Conservation (phyloP, 2,113 vertebrate species). For the Uria aalge region DNA sequence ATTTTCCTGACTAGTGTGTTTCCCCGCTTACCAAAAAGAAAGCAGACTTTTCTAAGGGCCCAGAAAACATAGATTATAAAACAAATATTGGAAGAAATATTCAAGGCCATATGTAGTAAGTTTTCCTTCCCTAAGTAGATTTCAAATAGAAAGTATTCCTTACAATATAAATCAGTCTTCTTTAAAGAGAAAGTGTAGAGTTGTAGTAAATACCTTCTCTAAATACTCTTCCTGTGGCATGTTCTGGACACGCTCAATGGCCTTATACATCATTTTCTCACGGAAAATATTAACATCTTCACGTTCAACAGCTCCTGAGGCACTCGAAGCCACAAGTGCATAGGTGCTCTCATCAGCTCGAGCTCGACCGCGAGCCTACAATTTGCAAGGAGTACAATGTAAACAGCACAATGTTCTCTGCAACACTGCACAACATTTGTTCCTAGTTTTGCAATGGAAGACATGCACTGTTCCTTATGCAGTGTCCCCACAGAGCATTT, state of each 20-base stretch:
- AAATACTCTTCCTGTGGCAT: conserved; percentile 77
- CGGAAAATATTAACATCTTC: conserved; percentile 88
- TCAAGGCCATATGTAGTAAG: neutral
- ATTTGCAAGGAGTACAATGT: neutral
- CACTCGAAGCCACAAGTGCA: conserved; percentile 79
- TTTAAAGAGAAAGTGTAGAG: neutral
- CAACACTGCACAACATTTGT: neutral
- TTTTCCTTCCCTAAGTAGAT: neutral
- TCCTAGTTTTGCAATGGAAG: neutral
- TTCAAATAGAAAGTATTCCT: neutral
- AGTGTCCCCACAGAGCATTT: neutral
- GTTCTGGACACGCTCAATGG: conserved; percentile 81
- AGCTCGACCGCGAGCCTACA: conserved; percentile 89
- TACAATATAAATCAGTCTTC: neutral
- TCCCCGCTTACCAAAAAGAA: neutral
- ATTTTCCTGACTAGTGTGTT: neutral
- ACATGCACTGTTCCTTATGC: neutral
- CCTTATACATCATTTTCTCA: conserved; percentile 91
- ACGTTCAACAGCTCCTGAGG: conserved; percentile 85
- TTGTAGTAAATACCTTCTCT: conserved; percentile 75
- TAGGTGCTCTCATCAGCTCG: conserved; percentile 91
- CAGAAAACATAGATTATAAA: neutral
- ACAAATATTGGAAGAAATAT: neutral
- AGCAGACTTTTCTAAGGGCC: neutral
- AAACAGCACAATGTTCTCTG: neutral